A percentile compares a stretch with the other conserved stretches of the same genome.
Conservation (phyloP, 2,113 vertebrate species). For the Pedionomus torquatus region DNA sequence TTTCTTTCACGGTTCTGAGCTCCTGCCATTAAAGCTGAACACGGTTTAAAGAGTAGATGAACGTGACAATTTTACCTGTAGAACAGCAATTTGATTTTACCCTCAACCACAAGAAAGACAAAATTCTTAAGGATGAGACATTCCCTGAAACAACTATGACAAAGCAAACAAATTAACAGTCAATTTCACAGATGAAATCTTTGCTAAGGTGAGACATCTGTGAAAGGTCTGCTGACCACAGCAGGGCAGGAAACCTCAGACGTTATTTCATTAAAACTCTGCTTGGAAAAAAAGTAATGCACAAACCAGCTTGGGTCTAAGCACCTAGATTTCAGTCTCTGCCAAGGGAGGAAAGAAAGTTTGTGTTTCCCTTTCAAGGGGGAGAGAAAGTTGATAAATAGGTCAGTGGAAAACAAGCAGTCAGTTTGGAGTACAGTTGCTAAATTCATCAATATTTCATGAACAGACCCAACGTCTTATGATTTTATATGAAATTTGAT, state of each 20-base stretch:
- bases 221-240: not conserved
- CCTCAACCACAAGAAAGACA: not conserved
- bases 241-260: not conserved
- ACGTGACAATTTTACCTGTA: not conserved
- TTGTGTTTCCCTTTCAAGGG: not conserved
- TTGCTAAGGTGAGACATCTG: not conserved
- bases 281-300: fast-evolving
- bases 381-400: not conserved
- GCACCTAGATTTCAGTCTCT: not conserved
- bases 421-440: not conserved
- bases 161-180: not conserved
- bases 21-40: not conserved
- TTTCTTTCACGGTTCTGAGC: not conserved
- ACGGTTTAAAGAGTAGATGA: not conserved
- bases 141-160: not conserved
- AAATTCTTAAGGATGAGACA: not conserved
- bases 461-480: not conserved
- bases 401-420: not conserved
- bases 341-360: not conserved
- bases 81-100: not conserved
- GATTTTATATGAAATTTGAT: not conserved
- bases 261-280: not conserved
- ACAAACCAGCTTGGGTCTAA: not conserved
- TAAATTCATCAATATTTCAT: not conserved
- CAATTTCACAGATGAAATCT: not conserved